Percentiles rank a stretch among this genome's conserved stretches.
phyloP scores from a whole-genome alignment of 2,888 invertebrate species.

The Acleris laterana region DNA sequence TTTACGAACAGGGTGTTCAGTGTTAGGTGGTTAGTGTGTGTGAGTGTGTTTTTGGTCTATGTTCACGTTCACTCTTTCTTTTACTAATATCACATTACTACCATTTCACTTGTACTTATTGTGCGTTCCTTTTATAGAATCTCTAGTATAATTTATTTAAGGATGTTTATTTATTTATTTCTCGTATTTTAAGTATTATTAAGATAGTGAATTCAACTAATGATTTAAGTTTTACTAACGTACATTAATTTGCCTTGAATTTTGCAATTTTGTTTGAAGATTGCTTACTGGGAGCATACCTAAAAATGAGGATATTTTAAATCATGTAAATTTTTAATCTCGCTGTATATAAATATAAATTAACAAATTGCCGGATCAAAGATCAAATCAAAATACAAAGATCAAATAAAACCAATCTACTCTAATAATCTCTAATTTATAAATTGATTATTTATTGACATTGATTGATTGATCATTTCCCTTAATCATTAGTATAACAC shows the following conservation, averaged over 20 bases:
- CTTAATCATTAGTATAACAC: no score
- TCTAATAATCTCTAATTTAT: no score
- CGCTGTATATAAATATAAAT: no score
- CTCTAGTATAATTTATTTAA: slow-evolving; percentile 1
- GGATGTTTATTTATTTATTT: slow-evolving; percentile 29
- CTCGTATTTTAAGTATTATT: slow-evolving; percentile 32
- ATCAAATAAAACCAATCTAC: no score
- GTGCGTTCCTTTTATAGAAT: neutral
- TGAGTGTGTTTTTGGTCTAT: slow-evolving; percentile 39
- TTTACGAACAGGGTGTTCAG: neutral
- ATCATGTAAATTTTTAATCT: no score
- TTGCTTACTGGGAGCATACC: neutral
- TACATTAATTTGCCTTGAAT: slow-evolving; percentile 38
- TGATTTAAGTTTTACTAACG: slow-evolving; percentile 5
- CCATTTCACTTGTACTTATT: slow-evolving; percentile 9
- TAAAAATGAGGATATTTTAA: no score
- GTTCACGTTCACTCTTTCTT: slow-evolving; percentile 28
- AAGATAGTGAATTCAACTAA: slow-evolving; percentile 32
- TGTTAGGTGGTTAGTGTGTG: neutral
- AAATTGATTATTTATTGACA: no score
- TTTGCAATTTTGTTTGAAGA: neutral
- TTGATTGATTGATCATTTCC: no score
- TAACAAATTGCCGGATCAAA: no score
- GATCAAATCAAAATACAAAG: no score
- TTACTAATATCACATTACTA: slow-evolving; percentile 23